Evolutionary conservation across 2,113 vertebrate genomes (phyloP), one percentile per base, ranked within the genome.

Genomic region (Melanerpes aurifrons): DNA sequence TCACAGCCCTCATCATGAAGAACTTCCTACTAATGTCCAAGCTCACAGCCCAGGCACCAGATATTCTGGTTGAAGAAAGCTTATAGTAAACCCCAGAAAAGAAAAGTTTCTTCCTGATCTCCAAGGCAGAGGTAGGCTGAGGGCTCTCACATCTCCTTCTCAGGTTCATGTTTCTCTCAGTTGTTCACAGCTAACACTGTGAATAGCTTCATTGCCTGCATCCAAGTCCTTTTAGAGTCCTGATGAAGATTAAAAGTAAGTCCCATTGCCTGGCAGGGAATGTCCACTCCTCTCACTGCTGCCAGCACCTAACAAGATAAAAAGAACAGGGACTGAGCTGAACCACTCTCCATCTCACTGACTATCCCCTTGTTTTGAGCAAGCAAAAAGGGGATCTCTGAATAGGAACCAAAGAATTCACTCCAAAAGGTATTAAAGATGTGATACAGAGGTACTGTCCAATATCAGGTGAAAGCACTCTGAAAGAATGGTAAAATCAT

Each of bases 401-500:
- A 85, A 89, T 45, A 67, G 64, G 6, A 91, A 61, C 25, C 63
- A 72, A 87, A 82, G 82, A 54, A 73, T 74, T 87, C 64, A 35
- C 81, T 80, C 54, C 48, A 53, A 87, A 87, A 82, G 18, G 25
- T 68, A 74, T 73, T 74, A 68, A 68, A 83, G 58, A 90, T 56
- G 76, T 45, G 59, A 76, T 43, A 63, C 11, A 62, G 74, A 77
- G 24, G n/a, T 77, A 70, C 64, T 62, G 53, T 69, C 62, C 16
- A 17, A 21, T 48, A 77, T 22, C 68, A 68, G 45, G 37, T 31
- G 32, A 82, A 94, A 94, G 56, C 62, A 64, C 47, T 72, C 24
- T 54, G 82, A 73, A 92, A 94, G 32, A 47, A 67, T n/a, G 26
- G 37, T 59, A 71, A 93, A 94, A 72, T 87, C 61, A 91, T 89